Base-by-base conservation (phyloP, 2,113 vertebrate species). In the Apteryx owenii region DNA sequence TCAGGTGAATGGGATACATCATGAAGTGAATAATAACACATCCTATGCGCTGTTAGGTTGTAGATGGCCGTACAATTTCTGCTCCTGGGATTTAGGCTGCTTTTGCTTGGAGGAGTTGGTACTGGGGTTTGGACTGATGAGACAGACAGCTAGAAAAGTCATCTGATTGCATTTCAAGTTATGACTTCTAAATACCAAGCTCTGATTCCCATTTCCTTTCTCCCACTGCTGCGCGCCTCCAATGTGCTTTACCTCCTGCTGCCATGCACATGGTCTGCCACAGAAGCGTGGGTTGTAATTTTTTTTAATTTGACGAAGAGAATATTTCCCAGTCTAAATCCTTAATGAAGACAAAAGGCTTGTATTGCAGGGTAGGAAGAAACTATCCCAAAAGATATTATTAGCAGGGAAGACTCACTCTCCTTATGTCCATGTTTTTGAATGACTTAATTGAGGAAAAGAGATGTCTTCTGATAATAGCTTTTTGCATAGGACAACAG, bases 341-440 rank as follows among this genome's bases (percentile, higher is more conserved):
- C 71, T 94, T 96, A 93, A 92, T 89, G 89, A 95, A 95, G 96
- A 96, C 94, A 90, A 95, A 97, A 93, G 78, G 84, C 50, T 71
- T 95, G 53, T 89, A 93, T 89, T 93, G 68, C 79, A 89, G 91
- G 91, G 75, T 94, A 71, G 84, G 81, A 92, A 95, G 81, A 93
- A 14, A 70, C 17, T 69, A 95, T 95, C 93, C 87, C 3, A 0
- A 81, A 95, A 95, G 87, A 94, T 85, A 48, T 81, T 93, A 94
- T 95, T 96, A 96, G 89, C 76, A 88, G 87, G 76, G 71, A 93
- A 95, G 87, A 95, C 28, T 91, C 91, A 78, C 84, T 96, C 89
- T 88, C 93, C 94, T 95, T 96, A 85, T 95, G 89, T 88, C 88
- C 48, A 0, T 95, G 65, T 85, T 97, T 97, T 94, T 95, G 85